phyloP scores from a whole-genome alignment of 2,113 vertebrate genomes.

The Gracilinanus agilis region DNA sequence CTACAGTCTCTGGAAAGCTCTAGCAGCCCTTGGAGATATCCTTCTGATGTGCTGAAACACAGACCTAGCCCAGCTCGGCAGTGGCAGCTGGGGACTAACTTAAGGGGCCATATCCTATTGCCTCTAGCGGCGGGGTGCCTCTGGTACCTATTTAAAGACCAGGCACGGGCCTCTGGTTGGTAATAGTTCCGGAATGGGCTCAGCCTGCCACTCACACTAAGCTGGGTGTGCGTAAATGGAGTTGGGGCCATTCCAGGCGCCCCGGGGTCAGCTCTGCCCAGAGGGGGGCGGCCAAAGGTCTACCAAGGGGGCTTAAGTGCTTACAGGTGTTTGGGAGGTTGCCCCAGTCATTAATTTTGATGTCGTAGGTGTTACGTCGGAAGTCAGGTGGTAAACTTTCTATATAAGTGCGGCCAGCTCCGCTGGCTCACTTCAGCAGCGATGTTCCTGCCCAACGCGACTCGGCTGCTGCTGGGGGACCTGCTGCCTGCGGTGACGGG shows the following conservation, averaged over 20 bases:
- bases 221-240: background rate
- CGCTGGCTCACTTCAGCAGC: background rate
- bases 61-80: too few relatives aligned
- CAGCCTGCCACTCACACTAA: background rate
- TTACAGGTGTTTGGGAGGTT: slow-evolving; percentile 3
- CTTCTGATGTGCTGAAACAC: background rate
- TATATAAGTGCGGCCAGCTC: background rate
- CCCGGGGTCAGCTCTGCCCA: background rate
- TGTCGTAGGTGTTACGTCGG: background rate
- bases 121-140: background rate
- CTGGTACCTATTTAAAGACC: background rate
- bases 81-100: background rate
- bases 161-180: background rate
- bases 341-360: background rate
- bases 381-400: background rate
- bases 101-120: background rate
- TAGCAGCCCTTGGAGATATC: background rate
- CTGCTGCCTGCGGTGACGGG: background rate
- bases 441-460: background rate
- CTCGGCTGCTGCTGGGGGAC: slow-evolving; percentile 1
- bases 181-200: background rate
- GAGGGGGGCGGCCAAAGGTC: background rate
- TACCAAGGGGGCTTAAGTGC: background rate
- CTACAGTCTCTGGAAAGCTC: background rate
- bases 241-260: background rate